Conservation (phyloP, 2,888 invertebrate genomes). For the Phengaris alcon region DNA sequence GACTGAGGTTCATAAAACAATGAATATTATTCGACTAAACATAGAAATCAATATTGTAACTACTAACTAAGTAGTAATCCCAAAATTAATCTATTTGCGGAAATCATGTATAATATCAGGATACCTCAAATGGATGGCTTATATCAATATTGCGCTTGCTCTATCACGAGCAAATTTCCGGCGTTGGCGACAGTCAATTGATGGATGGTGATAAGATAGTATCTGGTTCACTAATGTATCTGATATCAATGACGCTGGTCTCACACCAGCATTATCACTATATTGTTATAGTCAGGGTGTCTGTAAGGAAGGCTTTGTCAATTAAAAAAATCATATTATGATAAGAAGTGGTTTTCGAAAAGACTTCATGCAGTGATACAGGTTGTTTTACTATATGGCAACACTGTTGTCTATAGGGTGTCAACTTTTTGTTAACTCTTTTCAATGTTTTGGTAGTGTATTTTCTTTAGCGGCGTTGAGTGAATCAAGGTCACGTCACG, state of each 20-base stretch:
- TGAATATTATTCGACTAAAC: too few species aligned
- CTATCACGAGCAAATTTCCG: slow-evolving; percentile 9
- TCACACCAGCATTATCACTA: not conserved
- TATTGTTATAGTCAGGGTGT: not conserved
- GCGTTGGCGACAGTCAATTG: slow-evolving; percentile 9
- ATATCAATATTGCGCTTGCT: slow-evolving; percentile 16
- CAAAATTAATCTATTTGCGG: slow-evolving; percentile 3
- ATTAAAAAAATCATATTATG: too few species aligned
- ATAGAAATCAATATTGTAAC: not conserved
- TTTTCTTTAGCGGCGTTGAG: too few species aligned
- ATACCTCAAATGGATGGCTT: slow-evolving; percentile 14
- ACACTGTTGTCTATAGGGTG: too few species aligned
- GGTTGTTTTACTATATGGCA: too few species aligned
- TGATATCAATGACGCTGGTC: not conserved
- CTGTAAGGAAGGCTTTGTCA: not conserved
- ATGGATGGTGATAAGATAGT: slow-evolving; percentile 16
- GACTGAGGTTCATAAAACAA: too few species aligned
- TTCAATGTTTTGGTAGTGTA: too few species aligned
- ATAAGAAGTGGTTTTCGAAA: too few species aligned
- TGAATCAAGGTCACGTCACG: too few species aligned
- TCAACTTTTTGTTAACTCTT: too few species aligned
- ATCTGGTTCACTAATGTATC: not conserved
- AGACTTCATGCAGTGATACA: too few species aligned
- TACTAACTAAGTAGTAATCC: not conserved
- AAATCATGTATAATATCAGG: slow-evolving; percentile 17